A percentile compares a stretch with the other conserved stretches of the same genome.
These are phyloP conservation scores for Nephrocerus scutellatus DNA, from an alignment of 2,888 invertebrate species.

Conservation along the genomic window DNA sequence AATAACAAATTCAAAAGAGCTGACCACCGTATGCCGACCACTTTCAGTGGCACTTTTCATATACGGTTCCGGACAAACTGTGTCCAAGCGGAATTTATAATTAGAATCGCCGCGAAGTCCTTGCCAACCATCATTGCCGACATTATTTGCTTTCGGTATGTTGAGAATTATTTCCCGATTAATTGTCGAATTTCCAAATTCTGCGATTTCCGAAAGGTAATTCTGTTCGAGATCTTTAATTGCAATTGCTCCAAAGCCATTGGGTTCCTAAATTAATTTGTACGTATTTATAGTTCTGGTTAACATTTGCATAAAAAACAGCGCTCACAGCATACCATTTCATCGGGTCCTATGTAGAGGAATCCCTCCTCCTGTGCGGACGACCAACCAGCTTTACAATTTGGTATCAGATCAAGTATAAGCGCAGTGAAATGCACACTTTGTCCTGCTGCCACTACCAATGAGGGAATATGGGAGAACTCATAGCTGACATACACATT, in stretches of 20 bases:
- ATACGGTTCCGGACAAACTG: constrained; percentile 17
- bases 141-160: constrained; percentile 12
- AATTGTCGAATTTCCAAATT: constrained; percentile 18
- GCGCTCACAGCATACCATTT: constrained; percentile 17
- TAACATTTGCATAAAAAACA: no score
- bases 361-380: constrained; percentile 20
- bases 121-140: constrained; percentile 13
- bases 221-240: constrained; percentile 17
- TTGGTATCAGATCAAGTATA: constrained; percentile 19
- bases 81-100: constrained; percentile 21
- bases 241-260: constrained; percentile 17
- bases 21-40: constrained; percentile 11
- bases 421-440: constrained; percentile 15
- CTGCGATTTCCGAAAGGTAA: constrained; percentile 20
- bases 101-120: constrained; percentile 18
- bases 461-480: constrained; percentile 17
- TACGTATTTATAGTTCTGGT: no score
- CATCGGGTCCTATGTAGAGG: constrained; percentile 16
- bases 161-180: constrained; percentile 17
- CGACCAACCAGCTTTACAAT: constrained; percentile 22
- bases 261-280: constrained; percentile 7
- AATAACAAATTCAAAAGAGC: constrained; percentile 20
- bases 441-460: constrained; percentile 15
- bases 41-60: constrained; percentile 11
- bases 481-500: constrained; percentile 17